Evolutionary conservation across 2,113 vertebrate genomes (phyloP).

Genomic region (Hemibagrus wyckioides): DNA sequence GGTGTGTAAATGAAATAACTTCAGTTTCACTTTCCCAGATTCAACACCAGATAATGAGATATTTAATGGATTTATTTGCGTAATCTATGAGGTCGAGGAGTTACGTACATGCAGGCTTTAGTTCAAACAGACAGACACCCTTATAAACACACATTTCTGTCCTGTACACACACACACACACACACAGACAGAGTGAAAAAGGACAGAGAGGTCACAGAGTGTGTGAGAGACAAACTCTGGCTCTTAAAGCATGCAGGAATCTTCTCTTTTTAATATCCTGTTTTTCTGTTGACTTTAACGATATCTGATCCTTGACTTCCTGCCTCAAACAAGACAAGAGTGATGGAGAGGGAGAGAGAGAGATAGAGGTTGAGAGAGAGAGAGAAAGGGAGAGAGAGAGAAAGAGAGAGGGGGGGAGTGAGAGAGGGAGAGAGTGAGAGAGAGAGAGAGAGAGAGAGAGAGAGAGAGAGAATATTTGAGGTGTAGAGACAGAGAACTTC

Average conservation of each 20-base stretch:
- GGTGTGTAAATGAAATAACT: neutral
- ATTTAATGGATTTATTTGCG: neutral
- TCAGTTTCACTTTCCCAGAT: neutral
- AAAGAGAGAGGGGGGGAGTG: neutral
- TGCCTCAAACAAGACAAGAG: slow-evolving; percentile 38
- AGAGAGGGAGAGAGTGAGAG: neutral
- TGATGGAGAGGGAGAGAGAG: neutral
- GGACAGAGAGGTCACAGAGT: slow-evolving; percentile 15
- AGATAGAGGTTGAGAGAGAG: neutral
- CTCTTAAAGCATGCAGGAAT: slow-evolving; percentile 53
- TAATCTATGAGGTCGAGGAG: neutral
- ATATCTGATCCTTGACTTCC: slow-evolving; percentile 53
- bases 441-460: neutral
- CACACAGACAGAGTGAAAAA: neutral
- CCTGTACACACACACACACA: neutral
- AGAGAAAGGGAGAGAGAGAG: neutral
- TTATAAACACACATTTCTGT: slow-evolving; percentile 11
- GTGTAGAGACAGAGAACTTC: neutral
- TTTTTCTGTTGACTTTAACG: slow-evolving; percentile 52
- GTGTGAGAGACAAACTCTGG: slow-evolving; percentile 29
- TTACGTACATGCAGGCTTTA: neutral
- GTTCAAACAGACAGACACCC: slow-evolving; percentile 1
- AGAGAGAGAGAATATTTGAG: neutral
- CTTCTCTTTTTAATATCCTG: slow-evolving; percentile 44
- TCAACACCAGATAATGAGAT: neutral